Percentiles rank a stretch among this genome's conserved stretches.
These are phyloP conservation scores for Drosophila koepferae DNA, from an alignment of 2,888 invertebrate species.

Conservation along the genomic window DNA sequence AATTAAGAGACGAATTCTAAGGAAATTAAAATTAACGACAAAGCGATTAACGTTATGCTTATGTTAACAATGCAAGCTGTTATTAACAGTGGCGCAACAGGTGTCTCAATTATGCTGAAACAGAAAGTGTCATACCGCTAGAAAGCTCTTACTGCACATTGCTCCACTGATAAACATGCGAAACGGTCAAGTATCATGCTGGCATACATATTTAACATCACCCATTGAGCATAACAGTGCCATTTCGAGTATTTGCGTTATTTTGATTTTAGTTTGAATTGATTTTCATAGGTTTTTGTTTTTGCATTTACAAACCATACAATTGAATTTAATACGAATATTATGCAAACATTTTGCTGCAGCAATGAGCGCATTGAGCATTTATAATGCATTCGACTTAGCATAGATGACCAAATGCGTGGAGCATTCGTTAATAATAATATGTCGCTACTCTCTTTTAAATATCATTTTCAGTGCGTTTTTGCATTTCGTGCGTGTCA, in stretches of 20 bases:
- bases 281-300: constrained; percentile 17
- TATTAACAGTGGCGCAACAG: not conserved
- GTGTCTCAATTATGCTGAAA: not conserved
- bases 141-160: not conserved
- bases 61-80: not conserved
- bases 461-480: constrained; percentile 69
- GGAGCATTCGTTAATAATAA: constrained; percentile 59
- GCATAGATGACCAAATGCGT: constrained; percentile 55
- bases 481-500: constrained; percentile 72
- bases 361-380: not conserved
- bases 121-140: not conserved
- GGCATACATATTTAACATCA: constrained; percentile 12
- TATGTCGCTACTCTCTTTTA: constrained; percentile 63
- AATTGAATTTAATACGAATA: constrained; percentile 9
- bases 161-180: not conserved
- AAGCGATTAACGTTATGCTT: not conserved
- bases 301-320: not conserved
- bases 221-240: constrained; percentile 34
- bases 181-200: constrained; percentile 6
- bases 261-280: constrained; percentile 49
- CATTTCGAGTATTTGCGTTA: constrained; percentile 57
- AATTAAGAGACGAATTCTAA: not conserved
- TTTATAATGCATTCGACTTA: constrained; percentile 34
- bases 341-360: not conserved
- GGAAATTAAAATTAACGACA: not conserved